phyloP scores from a whole-genome alignment of 2,888 invertebrate genomes.

The Scaptomyza polygonia region DNA sequence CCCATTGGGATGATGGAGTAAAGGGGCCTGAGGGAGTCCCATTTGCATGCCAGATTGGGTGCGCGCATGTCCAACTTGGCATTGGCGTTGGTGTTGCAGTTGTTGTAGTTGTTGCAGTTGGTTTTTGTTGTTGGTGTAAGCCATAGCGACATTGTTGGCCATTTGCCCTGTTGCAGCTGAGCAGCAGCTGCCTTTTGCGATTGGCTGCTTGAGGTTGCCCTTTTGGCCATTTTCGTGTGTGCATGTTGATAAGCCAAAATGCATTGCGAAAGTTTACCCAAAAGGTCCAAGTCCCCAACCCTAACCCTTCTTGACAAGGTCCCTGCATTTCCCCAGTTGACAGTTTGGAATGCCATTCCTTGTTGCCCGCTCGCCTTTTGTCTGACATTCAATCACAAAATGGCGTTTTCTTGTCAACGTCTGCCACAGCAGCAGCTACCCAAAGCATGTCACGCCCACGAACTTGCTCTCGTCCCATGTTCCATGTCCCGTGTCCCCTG shows the following conservation, averaged over 20 bases:
- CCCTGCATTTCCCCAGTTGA: constrained; percentile 34
- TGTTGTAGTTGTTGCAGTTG: constrained; percentile 7
- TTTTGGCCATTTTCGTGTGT: constrained; percentile 67
- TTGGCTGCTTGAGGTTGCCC: constrained; percentile 64
- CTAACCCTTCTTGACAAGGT: constrained; percentile 7
- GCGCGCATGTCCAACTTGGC: constrained; percentile 75
- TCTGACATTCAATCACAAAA: constrained; percentile 82
- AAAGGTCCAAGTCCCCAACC: constrained; percentile 30
- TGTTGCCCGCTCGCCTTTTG: constrained; percentile 48
- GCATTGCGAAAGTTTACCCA: constrained; percentile 59
- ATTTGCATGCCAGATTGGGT: constrained; percentile 79
- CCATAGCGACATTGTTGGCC: constrained; percentile 55
- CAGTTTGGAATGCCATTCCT: constrained; percentile 31
- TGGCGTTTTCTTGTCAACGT: constrained; percentile 83
- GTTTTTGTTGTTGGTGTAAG: constrained; percentile 29
- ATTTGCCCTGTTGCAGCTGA: constrained; percentile 59
- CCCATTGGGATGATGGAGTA: constrained; percentile 11
- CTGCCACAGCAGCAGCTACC: constrained; percentile 63
- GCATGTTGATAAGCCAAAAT: constrained; percentile 76
- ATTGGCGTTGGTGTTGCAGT: constrained; percentile 34
- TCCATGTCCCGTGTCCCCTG: constrained; percentile 18
- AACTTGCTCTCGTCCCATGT: constrained; percentile 18
- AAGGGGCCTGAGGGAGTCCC: constrained; percentile 35
- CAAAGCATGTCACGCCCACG: constrained; percentile 70
- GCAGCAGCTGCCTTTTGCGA: constrained; percentile 62